A percentile compares a stretch with the other conserved stretches of the same genome.
Evolutionary conservation across 1,140 invertebrate species (phyloP).

Genomic region (Drosophila triauraria): DNA sequence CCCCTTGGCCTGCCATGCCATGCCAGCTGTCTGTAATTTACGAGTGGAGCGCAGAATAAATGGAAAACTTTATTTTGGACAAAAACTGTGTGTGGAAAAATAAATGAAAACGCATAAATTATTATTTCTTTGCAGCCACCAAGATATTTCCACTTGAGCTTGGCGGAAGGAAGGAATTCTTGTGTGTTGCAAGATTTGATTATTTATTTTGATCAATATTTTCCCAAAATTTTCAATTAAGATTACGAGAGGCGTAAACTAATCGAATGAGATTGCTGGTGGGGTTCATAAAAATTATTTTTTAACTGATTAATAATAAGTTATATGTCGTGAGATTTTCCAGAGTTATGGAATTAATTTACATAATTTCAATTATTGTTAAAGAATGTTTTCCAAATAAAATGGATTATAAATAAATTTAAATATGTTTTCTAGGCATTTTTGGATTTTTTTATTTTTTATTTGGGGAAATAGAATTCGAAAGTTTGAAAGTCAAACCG

Average conservation of each 20-base stretch:
- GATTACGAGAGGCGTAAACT: background rate
- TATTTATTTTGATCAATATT: constrained; percentile 29
- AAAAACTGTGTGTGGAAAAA: constrained; percentile 26
- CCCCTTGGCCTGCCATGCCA: too few relatives aligned
- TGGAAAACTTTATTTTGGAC: constrained; percentile 45
- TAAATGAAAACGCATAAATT: constrained; percentile 53
- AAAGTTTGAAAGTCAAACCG: background rate
- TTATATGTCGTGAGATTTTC: too few relatives aligned
- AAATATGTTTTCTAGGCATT: too few relatives aligned
- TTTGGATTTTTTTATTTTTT: background rate
- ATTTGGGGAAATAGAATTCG: background rate
- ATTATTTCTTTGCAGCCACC: constrained; percentile 24
- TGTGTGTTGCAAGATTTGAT: constrained; percentile 36
- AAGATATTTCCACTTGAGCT: constrained; percentile 25
- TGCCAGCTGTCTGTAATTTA: constrained; percentile 58
- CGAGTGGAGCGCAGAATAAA: constrained; percentile 48
- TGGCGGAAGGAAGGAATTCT: constrained; percentile 3
- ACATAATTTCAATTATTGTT: background rate
- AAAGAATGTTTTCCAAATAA: too few relatives aligned
- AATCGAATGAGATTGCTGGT: background rate
- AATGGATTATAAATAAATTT: background rate
- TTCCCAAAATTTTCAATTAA: background rate
- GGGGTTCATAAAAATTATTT: background rate
- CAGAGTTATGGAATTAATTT: background rate
- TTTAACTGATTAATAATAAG: background rate